Base-by-base conservation (phyloP, 2,797 vertebrate species). In the Benthosema pterotum region DNA sequence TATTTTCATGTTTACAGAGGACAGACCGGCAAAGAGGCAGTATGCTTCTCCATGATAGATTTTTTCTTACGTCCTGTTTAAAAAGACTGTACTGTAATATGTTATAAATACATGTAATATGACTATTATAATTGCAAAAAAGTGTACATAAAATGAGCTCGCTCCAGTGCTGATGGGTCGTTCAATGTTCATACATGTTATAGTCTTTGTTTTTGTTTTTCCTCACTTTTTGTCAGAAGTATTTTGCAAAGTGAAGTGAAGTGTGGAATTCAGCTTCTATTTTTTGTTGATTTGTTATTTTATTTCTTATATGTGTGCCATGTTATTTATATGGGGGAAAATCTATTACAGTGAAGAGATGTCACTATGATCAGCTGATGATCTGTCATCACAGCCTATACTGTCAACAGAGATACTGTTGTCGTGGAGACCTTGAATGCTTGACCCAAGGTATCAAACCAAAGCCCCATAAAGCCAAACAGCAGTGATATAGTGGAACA, bases 131-230 rank as follows among this genome's bases (percentile, higher is more conserved):
- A 50, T 72, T 75, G 74, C 65, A 75, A 71, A 82, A 69, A 68
- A n/a, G 46, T 92, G 88, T 89, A 90, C 58, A 91, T 86, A 89
- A 70, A 69, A 65, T 67, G 71, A 78, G 74, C 61, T 83, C 72
- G 74, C 61, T 83, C 72, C 84, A 78, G 85, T 82, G 86, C 79
- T 83, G 83, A 79, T 78, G 79, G 79, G 75, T 77, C 51, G 65
- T 75, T 70, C 65, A 57, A 71, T 72, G 80, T 85, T 63, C 72
- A 77, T 72, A 50, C 69, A 25, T 25, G 22, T 25, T 25, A 22
- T 57, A 42, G 12, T 76, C 57, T 75, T 71, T 68, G 13, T 64
- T 43, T 52, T 16, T 32, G 9, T 54, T 52, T 16, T 32, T 11
- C 53, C 51, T 32, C 22, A 65, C 49, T 57, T 12, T 69, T 67